Base-by-base conservation (phyloP, 2,888 invertebrate genomes). In the Amiota mariae region DNA sequence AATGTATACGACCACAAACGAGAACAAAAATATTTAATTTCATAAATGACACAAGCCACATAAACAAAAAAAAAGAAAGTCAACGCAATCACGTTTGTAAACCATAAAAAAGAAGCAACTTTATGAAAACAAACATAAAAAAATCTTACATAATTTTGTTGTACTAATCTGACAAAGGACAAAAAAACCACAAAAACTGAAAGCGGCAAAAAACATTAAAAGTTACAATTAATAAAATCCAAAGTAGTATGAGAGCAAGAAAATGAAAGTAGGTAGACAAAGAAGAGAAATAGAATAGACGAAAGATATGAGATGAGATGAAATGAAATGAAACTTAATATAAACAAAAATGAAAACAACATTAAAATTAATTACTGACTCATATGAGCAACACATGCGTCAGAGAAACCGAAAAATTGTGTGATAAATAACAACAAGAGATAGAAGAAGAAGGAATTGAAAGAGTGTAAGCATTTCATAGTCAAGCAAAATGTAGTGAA, bases 301-400 rank as follows among this genome's bases (percentile, higher is more conserved):
- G 20, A 59, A 59, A 36, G 36, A 36, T 36, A 36, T 36, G 36
- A 0, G 36, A 36, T 36, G 57, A 57, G 10, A 20, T 18, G n/a
- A 24, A 46, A n/a, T 24, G 24, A 63, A 20, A 54, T 68, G 51
- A 68, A 68, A 68, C 67, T 68, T 68, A 68, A 49, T 54, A 68
- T 24, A 68, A 68, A 68, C 51, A 68, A 68, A 68, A 54, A 68
- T 20, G 24, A 76, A 75, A 77, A 67, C 72, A 73, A 77, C 79
- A 81, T 76, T 80, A 72, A 78, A 82, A 81, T 81, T 82, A 82
- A 84, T 82, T 84, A 82, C 76, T 36, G 67, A 20, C 51, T 12
- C 20, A 64, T 46, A n/a, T 64, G 36, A 47, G 64, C 47, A 10
- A 24, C 18, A 56, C 15, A 56, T 24, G 24, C 13, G 24, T 20